Evolutionary conservation across 2,113 vertebrate genomes (phyloP).

Genomic region (Beaufortia kweichowensis): DNA sequence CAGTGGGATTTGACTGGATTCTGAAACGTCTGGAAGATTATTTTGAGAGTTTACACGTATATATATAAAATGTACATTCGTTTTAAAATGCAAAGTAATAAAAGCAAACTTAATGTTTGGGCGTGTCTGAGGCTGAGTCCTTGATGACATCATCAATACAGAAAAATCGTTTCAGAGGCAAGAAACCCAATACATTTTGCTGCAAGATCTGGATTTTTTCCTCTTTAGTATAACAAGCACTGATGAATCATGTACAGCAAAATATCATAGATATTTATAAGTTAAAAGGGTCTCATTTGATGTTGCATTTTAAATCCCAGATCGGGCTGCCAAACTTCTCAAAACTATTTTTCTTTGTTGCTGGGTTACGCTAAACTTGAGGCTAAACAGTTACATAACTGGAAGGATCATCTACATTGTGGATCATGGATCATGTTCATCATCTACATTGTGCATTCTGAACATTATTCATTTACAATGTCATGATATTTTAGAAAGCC

Average conservation of each 20-base stretch:
- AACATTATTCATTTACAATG: conserved; percentile 19
- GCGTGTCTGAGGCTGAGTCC: too few species aligned
- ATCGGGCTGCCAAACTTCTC: background rate
- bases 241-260: background rate
- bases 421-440: too few species aligned
- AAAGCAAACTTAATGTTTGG: too few species aligned
- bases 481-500: conserved; percentile 7
- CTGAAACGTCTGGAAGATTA: background rate
- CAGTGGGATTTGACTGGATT: conserved; percentile 2
- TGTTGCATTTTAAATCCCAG: background rate
- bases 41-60: too few species aligned
- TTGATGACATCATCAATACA: too few species aligned
- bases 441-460: background rate
- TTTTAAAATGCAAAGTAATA: too few species aligned
- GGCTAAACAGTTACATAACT: background rate
- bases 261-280: background rate
- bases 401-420: background rate
- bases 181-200: too few species aligned
- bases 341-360: background rate
- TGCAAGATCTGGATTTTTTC: background rate
- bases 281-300: background rate
- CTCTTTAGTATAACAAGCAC: too few species aligned
- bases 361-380: too few species aligned
- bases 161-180: too few species aligned
- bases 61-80: too few species aligned